Evolutionary conservation across 2,113 vertebrate genomes (phyloP), one percentile per base, ranked within the genome.

Genomic region (Gasterosteus nipponicus): DNA sequence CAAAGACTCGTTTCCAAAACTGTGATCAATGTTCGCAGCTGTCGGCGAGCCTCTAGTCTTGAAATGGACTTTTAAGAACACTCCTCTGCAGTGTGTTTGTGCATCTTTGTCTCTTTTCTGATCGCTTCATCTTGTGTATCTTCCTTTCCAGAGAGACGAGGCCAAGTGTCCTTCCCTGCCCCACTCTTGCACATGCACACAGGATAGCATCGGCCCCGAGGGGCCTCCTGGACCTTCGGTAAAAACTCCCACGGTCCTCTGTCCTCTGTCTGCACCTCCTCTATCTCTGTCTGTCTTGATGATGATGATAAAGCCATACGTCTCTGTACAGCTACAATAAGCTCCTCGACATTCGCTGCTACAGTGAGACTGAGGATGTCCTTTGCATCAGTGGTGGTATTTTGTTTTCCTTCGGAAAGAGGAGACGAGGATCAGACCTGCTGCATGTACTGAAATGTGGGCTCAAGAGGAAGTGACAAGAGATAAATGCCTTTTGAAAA

Each of bases 151-250:
- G 98, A 96, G 98, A 94, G 97, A 98, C 89, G 98, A 99, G 92
- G 95, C 95, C 80, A 99, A 99, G 82, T 99, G 98, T 69, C 98
- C 98, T 3, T 92, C 97, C 78, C 94, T 99, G 84, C 96, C 98
- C 46, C 97, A 99, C 87, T 96, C 98, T 31, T 99, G 98, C 90
- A 99, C 97, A 7, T 99, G 98, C 83, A 95, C 96, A 46, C 97
- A 98, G 82, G 98, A 98, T 88, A 99, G 97, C 11, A 88, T 98
- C 31, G 98, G 98, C 75, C 96, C 98, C 75, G 96, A 95, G 70
- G 98, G 98, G 80, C 97, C 98, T 26, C 93, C 97, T 10, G 98
- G 98, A 90, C 98, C 96, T 88, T 93, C 93, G 85, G 98, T 99
- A 97, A 97, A 94, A 60, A 93, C 84, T 68, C 56, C 47, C 10